Base-by-base conservation (phyloP, 2,797 vertebrate species). In the Atherinosoma microstoma region DNA sequence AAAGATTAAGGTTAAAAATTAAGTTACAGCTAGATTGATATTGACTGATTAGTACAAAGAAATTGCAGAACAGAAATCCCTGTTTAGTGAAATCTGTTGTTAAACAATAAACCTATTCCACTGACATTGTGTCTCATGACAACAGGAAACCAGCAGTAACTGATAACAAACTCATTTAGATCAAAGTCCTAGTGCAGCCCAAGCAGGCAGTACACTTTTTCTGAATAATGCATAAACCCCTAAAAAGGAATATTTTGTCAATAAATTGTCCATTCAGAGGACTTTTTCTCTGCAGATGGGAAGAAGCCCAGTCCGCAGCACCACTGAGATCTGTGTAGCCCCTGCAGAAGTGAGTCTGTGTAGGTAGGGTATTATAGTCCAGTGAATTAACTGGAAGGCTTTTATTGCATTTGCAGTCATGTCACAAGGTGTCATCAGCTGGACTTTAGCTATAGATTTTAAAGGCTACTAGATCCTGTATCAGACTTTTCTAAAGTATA, bases 1-100 rank as follows among this genome's bases (percentile, higher is more conserved):
- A 45, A 67, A 57, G 7, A 53, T 53, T 53, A 53, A 51, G 47
- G n/a, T 9, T 36, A 29, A 0, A 30, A 57, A 18, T 1, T 0
- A 66, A 56, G 54, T 56, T 38, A 38, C 36, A 11, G 36, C 11
- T 20, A 12, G 64, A 27, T 56, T 40, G 11, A 29, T 0, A 30
- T 63, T 1, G 27, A 18, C 1, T 20, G 10, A 15, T 51, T 40
- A 32, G 47, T 22, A 20, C 2, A n/a, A n/a, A 24, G 30, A 15
- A 56, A 34, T 18, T 49, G 7, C 49, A 36, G 8, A 30, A 40
- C 36, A 53, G 18, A 54, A 20, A 24, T 7, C 32, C 27, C 13
- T 5, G 13, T 34, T 63, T 4, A 27, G 38, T 40, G 40, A 42
- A 18, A 42, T 42, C 40, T 36, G 32, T 40, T 38, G 47, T 40